These are phyloP conservation scores for Halyomorpha halys DNA, from an alignment of 1,140 invertebrate genomes.

Conservation along the genomic window DNA sequence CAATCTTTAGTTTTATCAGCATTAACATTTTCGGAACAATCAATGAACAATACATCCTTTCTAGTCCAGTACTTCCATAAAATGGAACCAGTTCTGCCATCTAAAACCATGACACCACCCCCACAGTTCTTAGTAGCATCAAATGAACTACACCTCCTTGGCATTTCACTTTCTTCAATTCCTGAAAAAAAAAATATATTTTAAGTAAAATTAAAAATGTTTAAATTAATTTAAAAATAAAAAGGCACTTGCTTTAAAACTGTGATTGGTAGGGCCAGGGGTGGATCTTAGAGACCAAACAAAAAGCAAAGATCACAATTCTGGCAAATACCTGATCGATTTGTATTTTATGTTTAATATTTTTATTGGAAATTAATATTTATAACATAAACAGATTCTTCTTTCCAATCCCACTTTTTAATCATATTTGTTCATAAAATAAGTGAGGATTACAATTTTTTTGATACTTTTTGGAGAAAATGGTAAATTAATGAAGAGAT, in stretches of 20 bases:
- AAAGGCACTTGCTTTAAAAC: not conserved
- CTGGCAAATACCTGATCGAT: no score
- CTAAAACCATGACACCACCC: constrained; percentile 64
- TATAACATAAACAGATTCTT: no score
- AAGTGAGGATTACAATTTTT: no score
- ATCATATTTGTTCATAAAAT: no score
- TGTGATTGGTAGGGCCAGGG: no score
- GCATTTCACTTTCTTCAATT: constrained; percentile 7
- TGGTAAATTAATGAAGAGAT: no score
- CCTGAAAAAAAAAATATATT: not conserved
- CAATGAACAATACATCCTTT: constrained; percentile 51
- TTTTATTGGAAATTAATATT: no score
- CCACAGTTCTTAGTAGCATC: constrained; percentile 43
- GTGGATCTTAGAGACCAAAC: no score
- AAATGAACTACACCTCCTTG: not conserved
- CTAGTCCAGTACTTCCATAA: constrained; percentile 60
- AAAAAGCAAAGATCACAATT: no score
- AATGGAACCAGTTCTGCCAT: constrained; percentile 58
- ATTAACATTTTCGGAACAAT: constrained; percentile 63
- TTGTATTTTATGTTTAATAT: no score
- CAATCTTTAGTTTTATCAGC: constrained; percentile 51
- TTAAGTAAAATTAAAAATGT: not conserved
- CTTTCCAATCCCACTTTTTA: no score
- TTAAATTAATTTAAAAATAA: not conserved
- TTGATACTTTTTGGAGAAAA: no score